These are phyloP conservation scores for Halesus radiatus DNA, from an alignment of 1,140 invertebrate genomes.

Conservation along the genomic window DNA sequence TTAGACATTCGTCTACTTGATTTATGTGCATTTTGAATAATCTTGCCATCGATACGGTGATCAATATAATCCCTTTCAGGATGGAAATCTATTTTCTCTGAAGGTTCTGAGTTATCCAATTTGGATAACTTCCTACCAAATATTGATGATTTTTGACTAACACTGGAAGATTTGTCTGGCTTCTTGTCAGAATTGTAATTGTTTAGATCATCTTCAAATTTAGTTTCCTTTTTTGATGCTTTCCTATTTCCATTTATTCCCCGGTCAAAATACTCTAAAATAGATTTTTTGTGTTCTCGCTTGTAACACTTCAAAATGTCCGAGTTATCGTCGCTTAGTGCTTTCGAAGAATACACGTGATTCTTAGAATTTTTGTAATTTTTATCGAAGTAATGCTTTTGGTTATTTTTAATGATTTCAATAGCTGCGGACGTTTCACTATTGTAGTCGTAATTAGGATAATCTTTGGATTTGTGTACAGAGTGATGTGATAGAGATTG, in stretches of 20 bases:
- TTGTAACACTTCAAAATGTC: constrained; percentile 54
- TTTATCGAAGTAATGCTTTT: constrained; percentile 65
- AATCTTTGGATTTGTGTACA: constrained; percentile 60
- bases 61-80: constrained; percentile 65
- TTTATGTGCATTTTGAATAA: constrained; percentile 68
- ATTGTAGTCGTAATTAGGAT: constrained; percentile 65
- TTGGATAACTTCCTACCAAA: constrained; percentile 38
- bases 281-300: constrained; percentile 48
- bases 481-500: constrained; percentile 67
- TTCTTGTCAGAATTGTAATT: constrained; percentile 55
- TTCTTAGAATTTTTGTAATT: constrained; percentile 49
- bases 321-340: constrained; percentile 54
- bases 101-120: constrained; percentile 24
- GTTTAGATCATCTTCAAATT: constrained; percentile 66
- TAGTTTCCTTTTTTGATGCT: constrained; percentile 34
- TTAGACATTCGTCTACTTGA: constrained; percentile 66
- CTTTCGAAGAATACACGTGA: constrained; percentile 45
- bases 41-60: constrained; percentile 68
- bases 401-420: constrained; percentile 69
- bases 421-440: constrained; percentile 72
- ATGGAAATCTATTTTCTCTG: constrained; percentile 63
- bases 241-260: constrained; percentile 36
- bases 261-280: constrained; percentile 49
- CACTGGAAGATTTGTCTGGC: constrained; percentile 15
- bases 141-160: constrained; percentile 37